These are phyloP conservation scores for Troglohyphantes excavatus DNA, from an alignment of 2,888 invertebrate genomes.

Conservation along the genomic window DNA sequence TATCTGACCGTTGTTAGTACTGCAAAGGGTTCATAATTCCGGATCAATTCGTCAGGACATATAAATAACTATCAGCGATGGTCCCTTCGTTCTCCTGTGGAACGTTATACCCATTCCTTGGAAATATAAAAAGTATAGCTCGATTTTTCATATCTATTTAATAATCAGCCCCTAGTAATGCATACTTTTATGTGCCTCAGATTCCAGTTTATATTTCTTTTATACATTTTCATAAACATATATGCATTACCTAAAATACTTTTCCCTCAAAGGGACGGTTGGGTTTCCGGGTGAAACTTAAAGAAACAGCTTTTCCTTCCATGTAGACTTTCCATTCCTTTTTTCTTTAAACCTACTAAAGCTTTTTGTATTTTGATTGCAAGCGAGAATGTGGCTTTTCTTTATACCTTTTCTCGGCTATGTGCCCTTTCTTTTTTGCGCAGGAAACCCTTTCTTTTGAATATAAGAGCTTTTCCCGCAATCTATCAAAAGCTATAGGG, in stretches of 20 bases:
- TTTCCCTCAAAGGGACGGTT: constrained; percentile 20
- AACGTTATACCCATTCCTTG: too few species aligned
- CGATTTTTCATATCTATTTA: too few species aligned
- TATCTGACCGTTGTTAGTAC: too few species aligned
- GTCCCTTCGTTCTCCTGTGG: too few species aligned
- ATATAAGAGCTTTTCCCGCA: constrained; percentile 37
- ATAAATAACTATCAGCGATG: too few species aligned
- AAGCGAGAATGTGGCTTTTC: background rate
- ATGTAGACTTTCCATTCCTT: background rate
- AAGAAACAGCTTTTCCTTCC: constrained; percentile 14
- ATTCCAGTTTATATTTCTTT: too few species aligned
- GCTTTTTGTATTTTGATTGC: constrained; percentile 55
- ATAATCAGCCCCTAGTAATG: too few species aligned
- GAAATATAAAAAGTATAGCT: too few species aligned
- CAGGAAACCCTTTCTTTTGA: constrained; percentile 44
- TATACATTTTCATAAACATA: background rate
- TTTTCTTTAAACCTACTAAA: constrained; percentile 4
- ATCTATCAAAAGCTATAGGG: constrained; percentile 52
- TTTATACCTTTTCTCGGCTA: background rate
- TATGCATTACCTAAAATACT: constrained; percentile 46
- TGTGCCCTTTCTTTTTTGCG: background rate
- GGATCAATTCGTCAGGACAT: too few species aligned
- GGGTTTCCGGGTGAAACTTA: constrained; percentile 26
- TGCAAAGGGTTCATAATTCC: too few species aligned
- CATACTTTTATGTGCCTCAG: too few species aligned